These are phyloP conservation scores for Bothrops alternatus DNA, from an alignment of 2,797 vertebrate genomes.

Conservation along the genomic window DNA sequence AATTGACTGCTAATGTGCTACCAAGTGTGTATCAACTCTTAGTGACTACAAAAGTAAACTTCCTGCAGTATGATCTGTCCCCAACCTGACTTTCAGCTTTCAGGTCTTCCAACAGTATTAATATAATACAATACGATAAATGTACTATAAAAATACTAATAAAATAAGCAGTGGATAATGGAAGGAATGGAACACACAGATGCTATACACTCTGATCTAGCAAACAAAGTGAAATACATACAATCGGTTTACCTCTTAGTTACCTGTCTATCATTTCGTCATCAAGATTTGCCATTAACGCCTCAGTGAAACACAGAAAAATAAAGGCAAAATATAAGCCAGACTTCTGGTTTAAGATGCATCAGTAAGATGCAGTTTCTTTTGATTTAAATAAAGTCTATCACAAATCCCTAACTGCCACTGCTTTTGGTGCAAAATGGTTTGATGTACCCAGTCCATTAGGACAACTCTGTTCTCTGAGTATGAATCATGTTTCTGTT, in stretches of 20 bases:
- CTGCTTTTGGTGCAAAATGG: background rate
- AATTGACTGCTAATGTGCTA: background rate
- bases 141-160: background rate
- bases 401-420: slow-evolving; percentile 30
- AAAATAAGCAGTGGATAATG: background rate
- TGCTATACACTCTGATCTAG: background rate
- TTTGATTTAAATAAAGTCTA: slow-evolving; percentile 49
- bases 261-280: slow-evolving; percentile 17
- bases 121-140: background rate
- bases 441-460: slow-evolving; percentile 21
- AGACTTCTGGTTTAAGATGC: slow-evolving; percentile 48
- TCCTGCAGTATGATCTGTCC: background rate
- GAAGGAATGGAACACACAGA: background rate
- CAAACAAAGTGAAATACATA: slow-evolving; percentile 1
- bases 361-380: slow-evolving; percentile 46
- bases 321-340: slow-evolving; percentile 35
- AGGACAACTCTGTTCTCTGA: background rate
- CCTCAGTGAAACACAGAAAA: slow-evolving; percentile 32
- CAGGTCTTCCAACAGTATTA: background rate
- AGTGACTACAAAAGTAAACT: background rate
- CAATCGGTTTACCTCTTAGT: slow-evolving; percentile 18
- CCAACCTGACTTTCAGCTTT: background rate
- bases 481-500: background rate
- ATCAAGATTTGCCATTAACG: slow-evolving; percentile 28
- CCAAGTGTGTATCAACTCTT: background rate